phyloP scores from a whole-genome alignment of 2,888 invertebrate genomes.

The Conistra vaccinii region DNA sequence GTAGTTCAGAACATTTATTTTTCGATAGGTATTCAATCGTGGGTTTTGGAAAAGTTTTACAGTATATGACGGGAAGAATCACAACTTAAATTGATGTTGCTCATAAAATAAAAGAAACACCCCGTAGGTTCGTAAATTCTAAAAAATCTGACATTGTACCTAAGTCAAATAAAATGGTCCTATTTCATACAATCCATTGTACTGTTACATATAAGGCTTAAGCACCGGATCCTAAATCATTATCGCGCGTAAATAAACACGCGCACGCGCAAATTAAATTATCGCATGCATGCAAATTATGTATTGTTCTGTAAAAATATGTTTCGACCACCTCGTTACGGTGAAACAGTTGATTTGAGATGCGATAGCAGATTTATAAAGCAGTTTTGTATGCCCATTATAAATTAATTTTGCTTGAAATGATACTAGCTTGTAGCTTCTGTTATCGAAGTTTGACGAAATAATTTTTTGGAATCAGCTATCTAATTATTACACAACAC shows the following conservation, averaged over 20 bases:
- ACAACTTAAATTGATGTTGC: neutral
- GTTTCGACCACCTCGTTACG: slow-evolving; percentile 44
- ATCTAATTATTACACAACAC: no score
- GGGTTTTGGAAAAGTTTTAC: neutral
- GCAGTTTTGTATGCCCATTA: slow-evolving; percentile 25
- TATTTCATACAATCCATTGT: slow-evolving; percentile 51
- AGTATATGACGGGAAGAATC: neutral
- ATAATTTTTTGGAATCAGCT: no score
- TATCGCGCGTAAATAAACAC: slow-evolving; percentile 47
- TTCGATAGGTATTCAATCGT: neutral
- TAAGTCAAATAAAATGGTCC: slow-evolving; percentile 23
- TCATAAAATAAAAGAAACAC: neutral
- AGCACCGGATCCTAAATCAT: slow-evolving; percentile 40
- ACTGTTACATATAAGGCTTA: slow-evolving; percentile 19
- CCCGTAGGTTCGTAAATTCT: slow-evolving; percentile 5
- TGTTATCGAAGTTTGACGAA: no score
- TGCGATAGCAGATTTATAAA: slow-evolving; percentile 19
- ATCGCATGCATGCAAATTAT: slow-evolving; percentile 67
- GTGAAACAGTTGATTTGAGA: slow-evolving; percentile 38
- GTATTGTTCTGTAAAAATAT: slow-evolving; percentile 67
- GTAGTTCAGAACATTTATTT: neutral
- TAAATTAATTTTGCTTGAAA: slow-evolving; percentile 18
- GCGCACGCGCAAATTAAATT: slow-evolving; percentile 66
- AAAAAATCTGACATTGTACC: slow-evolving; percentile 13
- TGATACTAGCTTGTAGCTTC: no score